A percentile compares a stretch with the other conserved stretches of the same genome.
These are phyloP conservation scores for Sarotherodon lohbergeri DNA, from an alignment of 2,113 vertebrate genomes.

Conservation along the genomic window DNA sequence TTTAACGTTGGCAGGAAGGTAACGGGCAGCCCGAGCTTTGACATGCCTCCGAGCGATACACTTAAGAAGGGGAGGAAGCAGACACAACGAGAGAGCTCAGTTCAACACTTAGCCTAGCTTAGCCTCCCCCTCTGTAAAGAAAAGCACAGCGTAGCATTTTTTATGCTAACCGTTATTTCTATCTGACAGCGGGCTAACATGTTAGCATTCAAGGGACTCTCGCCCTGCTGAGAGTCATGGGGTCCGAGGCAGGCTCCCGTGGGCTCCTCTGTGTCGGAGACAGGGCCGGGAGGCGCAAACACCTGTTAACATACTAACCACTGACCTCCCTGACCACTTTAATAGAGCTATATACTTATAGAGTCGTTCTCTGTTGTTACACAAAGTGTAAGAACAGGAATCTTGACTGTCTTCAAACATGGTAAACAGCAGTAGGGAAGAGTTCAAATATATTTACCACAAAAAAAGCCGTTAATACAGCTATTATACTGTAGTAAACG, in stretches of 20 bases:
- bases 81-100: neutral
- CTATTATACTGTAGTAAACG: neutral
- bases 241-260: neutral
- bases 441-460: neutral
- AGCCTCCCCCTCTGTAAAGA: neutral
- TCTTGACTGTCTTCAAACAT: fast-evolving
- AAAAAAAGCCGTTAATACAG: neutral
- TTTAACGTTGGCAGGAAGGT: neutral
- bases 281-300: neutral
- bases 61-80: neutral
- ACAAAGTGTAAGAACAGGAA: neutral
- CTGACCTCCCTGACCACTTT: neutral
- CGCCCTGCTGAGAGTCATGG: conserved; percentile 23
- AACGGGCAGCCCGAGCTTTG: neutral
- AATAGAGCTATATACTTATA: neutral
- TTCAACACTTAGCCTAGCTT: neutral
- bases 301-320: neutral
- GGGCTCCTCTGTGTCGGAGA: neutral
- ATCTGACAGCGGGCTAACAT: neutral
- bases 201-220: conserved; percentile 1
- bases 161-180: neutral
- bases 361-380: neutral
- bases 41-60: neutral
- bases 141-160: neutral
- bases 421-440: neutral